phyloP scores from a whole-genome alignment of 2,888 invertebrate species.

The Geophilus truncorum region DNA sequence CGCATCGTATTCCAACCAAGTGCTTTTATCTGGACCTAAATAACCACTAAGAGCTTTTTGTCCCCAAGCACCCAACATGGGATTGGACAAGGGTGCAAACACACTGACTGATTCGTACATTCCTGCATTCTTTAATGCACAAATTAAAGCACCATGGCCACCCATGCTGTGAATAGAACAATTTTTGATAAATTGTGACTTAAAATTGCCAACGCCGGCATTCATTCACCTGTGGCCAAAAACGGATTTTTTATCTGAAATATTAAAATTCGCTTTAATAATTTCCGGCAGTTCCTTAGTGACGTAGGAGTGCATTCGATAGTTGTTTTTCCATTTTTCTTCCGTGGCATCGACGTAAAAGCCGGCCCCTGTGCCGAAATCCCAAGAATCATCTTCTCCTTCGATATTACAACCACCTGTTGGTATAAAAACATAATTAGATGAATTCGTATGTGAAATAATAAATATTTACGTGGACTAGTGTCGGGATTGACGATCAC shows the following conservation, averaged over 20 bases:
- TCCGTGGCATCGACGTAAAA: conserved; percentile 90
- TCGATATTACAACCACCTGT: conserved; percentile 74
- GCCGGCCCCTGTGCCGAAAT: conserved; percentile 92
- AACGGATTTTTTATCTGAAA: conserved; percentile 47
- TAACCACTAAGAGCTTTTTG: conserved; percentile 75
- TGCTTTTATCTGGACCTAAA: conserved; percentile 61
- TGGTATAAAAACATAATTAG: background rate
- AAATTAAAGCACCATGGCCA: conserved; percentile 91
- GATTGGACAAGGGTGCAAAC: conserved; percentile 92
- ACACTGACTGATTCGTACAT: conserved; percentile 68
- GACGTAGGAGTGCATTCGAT: conserved; percentile 91
- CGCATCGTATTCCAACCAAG: conserved; percentile 85
- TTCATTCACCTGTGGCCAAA: conserved; percentile 52
- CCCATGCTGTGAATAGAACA: conserved; percentile 73
- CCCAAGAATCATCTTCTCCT: conserved; percentile 87
- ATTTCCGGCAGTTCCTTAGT: conserved; percentile 60
- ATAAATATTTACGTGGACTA: conserved; percentile 62
- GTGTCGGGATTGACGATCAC: conserved; percentile 93
- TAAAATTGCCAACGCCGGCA: conserved; percentile 52
- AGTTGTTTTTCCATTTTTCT: conserved; percentile 88
- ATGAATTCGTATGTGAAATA: background rate
- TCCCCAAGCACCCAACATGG: conserved; percentile 79
- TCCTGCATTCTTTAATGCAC: conserved; percentile 83
- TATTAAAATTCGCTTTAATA: background rate
- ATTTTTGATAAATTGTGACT: too few relatives aligned